Conservation (phyloP, 1,140 invertebrate genomes). For the Bombus picipes region DNA sequence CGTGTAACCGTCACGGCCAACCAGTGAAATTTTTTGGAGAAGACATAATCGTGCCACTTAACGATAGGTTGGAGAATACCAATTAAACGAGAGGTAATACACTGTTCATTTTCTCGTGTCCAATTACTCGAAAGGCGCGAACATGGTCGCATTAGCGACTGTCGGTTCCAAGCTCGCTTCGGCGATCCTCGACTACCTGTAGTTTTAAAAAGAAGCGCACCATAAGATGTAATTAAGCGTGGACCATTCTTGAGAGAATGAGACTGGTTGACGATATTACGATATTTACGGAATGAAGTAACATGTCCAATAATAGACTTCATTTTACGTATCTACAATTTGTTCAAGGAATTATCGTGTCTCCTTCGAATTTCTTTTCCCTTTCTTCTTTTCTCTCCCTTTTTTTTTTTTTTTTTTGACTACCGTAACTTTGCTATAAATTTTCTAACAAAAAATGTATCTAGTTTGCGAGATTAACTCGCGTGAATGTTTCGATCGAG, state of each 20-base stretch:
- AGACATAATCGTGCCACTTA: background rate
- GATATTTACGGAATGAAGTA: slow-evolving; percentile 19
- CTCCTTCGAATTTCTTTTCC: background rate
- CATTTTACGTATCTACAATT: background rate
- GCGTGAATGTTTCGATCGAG: background rate
- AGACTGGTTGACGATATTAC: slow-evolving; percentile 39
- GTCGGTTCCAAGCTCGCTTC: slow-evolving; percentile 3
- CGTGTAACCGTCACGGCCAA: background rate
- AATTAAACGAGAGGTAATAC: slow-evolving; percentile 19
- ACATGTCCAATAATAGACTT: slow-evolving; percentile 12
- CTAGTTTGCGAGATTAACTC: background rate
- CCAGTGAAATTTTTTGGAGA: slow-evolving; percentile 1
- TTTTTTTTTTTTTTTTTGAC: too few relatives aligned
- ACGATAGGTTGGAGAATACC: slow-evolving; percentile 9
- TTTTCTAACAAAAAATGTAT: background rate
- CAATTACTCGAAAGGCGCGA: slow-evolving; percentile 44
- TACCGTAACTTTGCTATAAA: too few relatives aligned
- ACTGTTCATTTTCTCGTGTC: slow-evolving; percentile 18
- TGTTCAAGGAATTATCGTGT: background rate
- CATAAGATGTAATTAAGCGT: slow-evolving; percentile 40
- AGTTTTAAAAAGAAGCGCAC: slow-evolving; percentile 36
- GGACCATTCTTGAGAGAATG: slow-evolving; percentile 20
- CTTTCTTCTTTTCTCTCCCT: too few relatives aligned
- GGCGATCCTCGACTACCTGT: slow-evolving; percentile 15
- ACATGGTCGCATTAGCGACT: slow-evolving; percentile 26